These are phyloP conservation scores for Camponotus pennsylvanicus DNA, from an alignment of 1,140 invertebrate genomes.

Conservation along the genomic window DNA sequence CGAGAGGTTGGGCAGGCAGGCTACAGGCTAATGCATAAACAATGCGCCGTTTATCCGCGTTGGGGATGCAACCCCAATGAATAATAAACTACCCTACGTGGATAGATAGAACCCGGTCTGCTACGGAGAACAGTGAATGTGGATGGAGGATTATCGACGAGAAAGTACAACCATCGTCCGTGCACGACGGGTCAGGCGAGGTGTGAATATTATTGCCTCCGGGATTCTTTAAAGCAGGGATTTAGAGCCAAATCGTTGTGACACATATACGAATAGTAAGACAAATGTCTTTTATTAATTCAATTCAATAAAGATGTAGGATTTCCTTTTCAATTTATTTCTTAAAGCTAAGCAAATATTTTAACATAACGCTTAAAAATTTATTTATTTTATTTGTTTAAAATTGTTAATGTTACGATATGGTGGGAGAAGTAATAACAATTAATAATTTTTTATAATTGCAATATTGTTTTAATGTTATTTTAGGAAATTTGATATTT, in stretches of 20 bases:
- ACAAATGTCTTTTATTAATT: conserved; percentile 29
- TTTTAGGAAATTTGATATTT: neutral
- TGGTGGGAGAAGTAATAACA: neutral
- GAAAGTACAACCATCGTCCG: conserved; percentile 67
- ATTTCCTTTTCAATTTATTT: neutral
- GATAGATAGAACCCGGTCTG: conserved; percentile 72
- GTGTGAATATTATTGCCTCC: conserved; percentile 73
- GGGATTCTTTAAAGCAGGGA: conserved; percentile 55
- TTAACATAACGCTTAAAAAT: neutral
- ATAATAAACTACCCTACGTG: conserved; percentile 79
- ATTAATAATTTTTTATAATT: conserved; percentile 3
- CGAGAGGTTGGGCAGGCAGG: conserved; percentile 62
- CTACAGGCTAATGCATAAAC: conserved; percentile 80
- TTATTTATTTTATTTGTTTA: neutral
- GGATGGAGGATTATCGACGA: conserved; percentile 79
- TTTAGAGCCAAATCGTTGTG: neutral
- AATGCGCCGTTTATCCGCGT: conserved; percentile 80
- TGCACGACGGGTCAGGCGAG: conserved; percentile 48
- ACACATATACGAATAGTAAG: neutral
- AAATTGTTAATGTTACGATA: neutral
- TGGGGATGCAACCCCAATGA: conserved; percentile 79
- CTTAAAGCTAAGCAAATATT: neutral
- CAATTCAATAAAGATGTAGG: neutral
- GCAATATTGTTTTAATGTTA: neutral
- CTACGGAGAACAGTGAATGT: conserved; percentile 44